These are phyloP conservation scores for Shinisaurus crocodilurus DNA, from an alignment of 2,113 vertebrate species.

Conservation along the genomic window DNA sequence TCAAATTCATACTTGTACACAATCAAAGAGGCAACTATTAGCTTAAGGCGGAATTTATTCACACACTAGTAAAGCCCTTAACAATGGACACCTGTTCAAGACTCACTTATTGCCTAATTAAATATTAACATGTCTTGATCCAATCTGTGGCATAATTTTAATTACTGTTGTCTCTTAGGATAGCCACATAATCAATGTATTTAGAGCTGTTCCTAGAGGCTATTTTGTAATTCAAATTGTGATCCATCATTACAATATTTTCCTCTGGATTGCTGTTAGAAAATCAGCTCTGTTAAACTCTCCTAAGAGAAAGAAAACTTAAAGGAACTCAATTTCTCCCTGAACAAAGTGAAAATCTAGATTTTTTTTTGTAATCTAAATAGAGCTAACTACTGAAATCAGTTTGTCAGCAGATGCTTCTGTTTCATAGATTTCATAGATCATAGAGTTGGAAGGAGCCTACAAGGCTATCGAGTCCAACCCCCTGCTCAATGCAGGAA, in stretches of 20 bases:
- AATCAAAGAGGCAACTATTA: conserved; percentile 53
- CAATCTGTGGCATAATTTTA: conserved; percentile 70
- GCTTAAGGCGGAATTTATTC: conserved; percentile 50
- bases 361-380: neutral
- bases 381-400: conserved; percentile 8
- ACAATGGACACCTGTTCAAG: conserved; percentile 59
- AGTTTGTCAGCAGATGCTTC: conserved; percentile 9
- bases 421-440: conserved; percentile 15
- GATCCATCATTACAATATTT: conserved; percentile 65
- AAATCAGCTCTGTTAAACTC: conserved; percentile 51
- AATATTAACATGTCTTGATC: conserved; percentile 73
- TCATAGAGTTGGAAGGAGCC: no score
- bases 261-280: conserved; percentile 51
- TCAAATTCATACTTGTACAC: conserved; percentile 42
- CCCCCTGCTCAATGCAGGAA: no score
- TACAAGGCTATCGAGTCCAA: no score
- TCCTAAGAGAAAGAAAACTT: conserved; percentile 17
- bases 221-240: conserved; percentile 62
- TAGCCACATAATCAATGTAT: conserved; percentile 68
- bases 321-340: conserved; percentile 14
- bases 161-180: conserved; percentile 71
- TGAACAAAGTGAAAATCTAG: conserved; percentile 32
- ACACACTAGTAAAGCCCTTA: conserved; percentile 56
- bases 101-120: conserved; percentile 65
- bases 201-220: conserved; percentile 67